These are phyloP conservation scores for Syngnathus typhle DNA, from an alignment of 2,113 vertebrate species.

Conservation along the genomic window DNA sequence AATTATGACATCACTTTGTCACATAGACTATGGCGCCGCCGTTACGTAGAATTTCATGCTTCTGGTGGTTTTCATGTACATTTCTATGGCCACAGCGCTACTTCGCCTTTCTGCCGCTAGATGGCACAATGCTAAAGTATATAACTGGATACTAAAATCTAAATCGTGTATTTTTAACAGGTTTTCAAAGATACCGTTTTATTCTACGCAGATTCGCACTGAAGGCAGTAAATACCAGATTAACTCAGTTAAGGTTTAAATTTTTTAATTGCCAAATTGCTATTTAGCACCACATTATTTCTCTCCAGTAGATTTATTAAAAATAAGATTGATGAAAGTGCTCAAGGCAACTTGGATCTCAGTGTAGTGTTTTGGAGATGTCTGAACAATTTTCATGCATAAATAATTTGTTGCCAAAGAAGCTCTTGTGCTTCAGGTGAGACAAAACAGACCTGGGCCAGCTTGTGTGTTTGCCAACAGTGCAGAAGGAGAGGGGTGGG, in stretches of 20 bases:
- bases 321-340: conserved; percentile 12
- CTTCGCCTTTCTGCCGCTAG: conserved; percentile 33
- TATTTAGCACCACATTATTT: not conserved
- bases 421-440: conserved; percentile 58
- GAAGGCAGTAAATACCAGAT: not conserved
- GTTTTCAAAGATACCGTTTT: not conserved
- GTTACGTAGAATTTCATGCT: too few relatives aligned
- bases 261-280: not conserved
- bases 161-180: not conserved
- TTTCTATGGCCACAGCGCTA: not conserved
- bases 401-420: conserved; percentile 48
- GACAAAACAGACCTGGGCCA: conserved; percentile 70
- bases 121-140: conserved; percentile 45
- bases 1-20: not conserved
- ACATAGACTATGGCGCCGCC: not conserved
- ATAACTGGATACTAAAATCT: not conserved
- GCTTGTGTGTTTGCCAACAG: conserved; percentile 59
- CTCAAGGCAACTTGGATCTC: conserved; percentile 22
- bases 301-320: not conserved
- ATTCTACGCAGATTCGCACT: not conserved
- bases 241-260: not conserved
- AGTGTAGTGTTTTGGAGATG: conserved; percentile 32
- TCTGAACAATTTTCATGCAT: conserved; percentile 28
- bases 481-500: conserved; percentile 46
- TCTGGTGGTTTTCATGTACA: not conserved